Base-by-base conservation (phyloP, 2,113 vertebrate genomes). In the Archilochus colubris region DNA sequence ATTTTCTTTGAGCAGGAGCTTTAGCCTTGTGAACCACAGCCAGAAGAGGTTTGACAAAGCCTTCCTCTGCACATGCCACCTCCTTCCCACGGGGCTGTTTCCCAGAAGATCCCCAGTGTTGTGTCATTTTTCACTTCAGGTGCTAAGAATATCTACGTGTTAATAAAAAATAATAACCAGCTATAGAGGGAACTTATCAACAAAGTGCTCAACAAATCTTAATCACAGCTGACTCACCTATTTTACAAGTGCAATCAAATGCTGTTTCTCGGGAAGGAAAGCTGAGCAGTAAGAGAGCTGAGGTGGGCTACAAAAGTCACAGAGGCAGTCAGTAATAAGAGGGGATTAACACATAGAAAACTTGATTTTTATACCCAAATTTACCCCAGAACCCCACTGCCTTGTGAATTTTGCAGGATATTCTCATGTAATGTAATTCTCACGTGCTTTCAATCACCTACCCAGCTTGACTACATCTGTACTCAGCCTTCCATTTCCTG, bases 151-250 rank as follows among this genome's bases (percentile, higher is more conserved):
- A 94, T 89, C 75, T 61, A 15, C 0, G 0, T 20, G 64, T 25
- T 94, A 78, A 61, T 19, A 78, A 93, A 78, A 96, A 94, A 88
- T n/a, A 95, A 79, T 54, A 85, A 85, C 70, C 10, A 55, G 68
- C 72, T 86, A 85, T 77, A 88, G 8, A 46, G 68, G 79, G 59
- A 82, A 87, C 82, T 63, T 43, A 86, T 48, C 91, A 89, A 91
- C 87, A 91, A 93, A 89, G 68, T 0, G 0, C 75, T 83, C 36
- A 0, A 51, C 51, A 89, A 88, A 91, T 75, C 86, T 83, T 90
- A 89, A 89, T 91, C 93, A 86, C 48, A 81, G 85, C 89, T 94
- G 88, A 95, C 86, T 94, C 94, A 88, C 64, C 63, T 50, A 36
- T 64, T 86, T 88, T 64, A 70, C 0, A 0, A 66, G 73, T 7